A percentile compares a stretch with the other conserved stretches of the same genome.
These are phyloP conservation scores for Caenorhabditis elegans DNA, from an alignment of 1,140 invertebrate genomes.

Conservation along the genomic window WBcel235 BX284606.5:10126001-10126500, in stretches of 20 bases:
- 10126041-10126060: too few relatives aligned
- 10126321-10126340: background rate
- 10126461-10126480: background rate
- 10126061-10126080: too few relatives aligned
- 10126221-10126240: constrained; percentile 11
- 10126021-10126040: too few relatives aligned
- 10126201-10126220: background rate
- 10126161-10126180: background rate
- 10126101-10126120: too few relatives aligned
- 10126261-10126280: background rate
- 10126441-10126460: background rate
- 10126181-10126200: background rate
- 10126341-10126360: constrained; percentile 17
- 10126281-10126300: background rate
- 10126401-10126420: background rate
- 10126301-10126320: background rate
- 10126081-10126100: too few relatives aligned
- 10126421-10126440: constrained; percentile 28
- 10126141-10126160: constrained; percentile 27
- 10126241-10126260: background rate
- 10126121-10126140: background rate
- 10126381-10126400: background rate
- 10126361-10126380: background rate
- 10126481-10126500: constrained; percentile 29
- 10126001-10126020: too few relatives aligned